These are phyloP conservation scores for Phalacrocorax pelagicus DNA, from an alignment of 2,113 vertebrate genomes.

Conservation along the genomic window DNA sequence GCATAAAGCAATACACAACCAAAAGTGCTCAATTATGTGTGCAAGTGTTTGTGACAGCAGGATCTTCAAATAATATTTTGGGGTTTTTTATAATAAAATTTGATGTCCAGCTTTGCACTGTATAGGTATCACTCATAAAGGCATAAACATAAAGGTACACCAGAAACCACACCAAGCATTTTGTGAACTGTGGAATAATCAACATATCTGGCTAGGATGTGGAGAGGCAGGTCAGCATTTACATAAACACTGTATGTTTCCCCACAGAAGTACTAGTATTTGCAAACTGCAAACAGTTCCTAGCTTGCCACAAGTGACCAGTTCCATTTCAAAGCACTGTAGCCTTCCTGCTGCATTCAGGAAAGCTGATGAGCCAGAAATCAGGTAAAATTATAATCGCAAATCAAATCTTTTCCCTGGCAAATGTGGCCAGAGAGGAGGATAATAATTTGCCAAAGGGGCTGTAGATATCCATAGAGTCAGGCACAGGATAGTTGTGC, in stretches of 20 bases:
- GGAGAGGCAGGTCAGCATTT: background rate
- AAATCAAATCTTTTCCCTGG: background rate
- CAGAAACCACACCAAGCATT: background rate
- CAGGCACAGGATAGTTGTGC: background rate
- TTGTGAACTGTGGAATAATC: background rate
- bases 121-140: background rate
- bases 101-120: background rate
- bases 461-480: background rate
- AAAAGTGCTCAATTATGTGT: background rate
- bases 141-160: background rate
- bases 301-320: background rate
- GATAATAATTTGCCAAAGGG: background rate
- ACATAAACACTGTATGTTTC: background rate
- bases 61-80: background rate
- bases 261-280: background rate
- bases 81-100: background rate
- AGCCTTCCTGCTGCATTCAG: background rate
- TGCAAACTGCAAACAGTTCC: background rate
- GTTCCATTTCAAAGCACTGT: background rate
- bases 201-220: background rate
- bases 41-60: background rate
- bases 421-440: background rate
- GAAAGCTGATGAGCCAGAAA: background rate
- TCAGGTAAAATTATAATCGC: background rate
- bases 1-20: background rate